phyloP scores from a whole-genome alignment of 2,113 vertebrate genomes.

The Hydrolagus affinis region DNA sequence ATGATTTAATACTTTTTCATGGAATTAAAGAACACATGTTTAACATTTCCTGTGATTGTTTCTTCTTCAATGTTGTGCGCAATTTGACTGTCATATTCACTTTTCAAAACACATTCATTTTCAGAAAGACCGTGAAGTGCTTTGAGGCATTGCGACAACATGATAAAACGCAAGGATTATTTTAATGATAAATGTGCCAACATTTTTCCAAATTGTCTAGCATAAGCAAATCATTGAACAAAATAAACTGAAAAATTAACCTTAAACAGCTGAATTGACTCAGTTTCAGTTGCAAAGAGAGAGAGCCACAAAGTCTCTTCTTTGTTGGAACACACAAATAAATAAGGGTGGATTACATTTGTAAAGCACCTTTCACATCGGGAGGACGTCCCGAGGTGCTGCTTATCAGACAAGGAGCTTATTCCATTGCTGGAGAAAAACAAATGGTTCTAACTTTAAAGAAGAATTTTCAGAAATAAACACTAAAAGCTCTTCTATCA shows the following conservation, averaged over 20 bases:
- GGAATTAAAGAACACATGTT: no score
- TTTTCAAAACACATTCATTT: no score
- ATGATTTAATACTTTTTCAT: no score
- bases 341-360: not conserved
- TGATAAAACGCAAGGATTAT: no score
- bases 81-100: no score
- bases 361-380: no score
- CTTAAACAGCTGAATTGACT: constrained; percentile 34
- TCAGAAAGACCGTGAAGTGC: no score
- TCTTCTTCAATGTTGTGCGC: no score
- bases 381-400: no score
- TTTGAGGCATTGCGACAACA: no score
- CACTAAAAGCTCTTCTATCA: not conserved
- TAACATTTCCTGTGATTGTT: no score
- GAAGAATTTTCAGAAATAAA: not conserved
- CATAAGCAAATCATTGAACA: constrained; percentile 17
- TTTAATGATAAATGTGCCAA: no score
- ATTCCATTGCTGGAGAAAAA: not conserved
- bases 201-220: constrained; percentile 15
- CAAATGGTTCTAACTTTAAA: not conserved
- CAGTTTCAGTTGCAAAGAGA: not conserved
- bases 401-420: not conserved
- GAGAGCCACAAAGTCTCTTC: not conserved
- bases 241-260: constrained; percentile 35
- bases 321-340: not conserved